A percentile compares a stretch with the other conserved stretches of the same genome.
Evolutionary conservation across 2,113 vertebrate species (phyloP).

Genomic region (Lathamus discolor): DNA sequence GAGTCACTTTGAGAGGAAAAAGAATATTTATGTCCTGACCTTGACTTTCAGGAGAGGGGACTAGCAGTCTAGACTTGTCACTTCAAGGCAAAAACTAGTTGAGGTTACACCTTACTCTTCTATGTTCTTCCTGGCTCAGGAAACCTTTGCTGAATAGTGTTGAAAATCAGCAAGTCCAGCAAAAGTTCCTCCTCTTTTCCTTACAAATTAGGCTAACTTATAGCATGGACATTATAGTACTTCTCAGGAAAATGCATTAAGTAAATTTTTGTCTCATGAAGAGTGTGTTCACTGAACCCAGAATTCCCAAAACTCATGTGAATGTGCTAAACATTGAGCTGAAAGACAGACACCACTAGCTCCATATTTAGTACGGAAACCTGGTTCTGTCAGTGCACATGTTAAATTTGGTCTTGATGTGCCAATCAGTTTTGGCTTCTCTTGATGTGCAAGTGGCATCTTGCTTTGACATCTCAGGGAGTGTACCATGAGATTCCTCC

Average conservation of each 20-base stretch:
- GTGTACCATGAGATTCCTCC: not conserved
- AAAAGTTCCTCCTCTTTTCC: not conserved
- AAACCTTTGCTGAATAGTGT: not conserved
- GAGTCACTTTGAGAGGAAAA: not conserved
- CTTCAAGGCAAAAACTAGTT: not conserved
- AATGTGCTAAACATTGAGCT: not conserved
- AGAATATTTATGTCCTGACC: not conserved
- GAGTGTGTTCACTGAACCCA: not conserved
- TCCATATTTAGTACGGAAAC: not conserved
- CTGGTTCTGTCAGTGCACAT: not conserved
- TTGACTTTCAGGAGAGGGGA: not conserved
- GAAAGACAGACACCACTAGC: not conserved
- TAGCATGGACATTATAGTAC: not conserved
- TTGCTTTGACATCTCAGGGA: not conserved
- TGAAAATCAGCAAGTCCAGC: not conserved
- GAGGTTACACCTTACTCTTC: not conserved
- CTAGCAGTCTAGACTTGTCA: not conserved
- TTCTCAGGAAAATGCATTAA: not conserved
- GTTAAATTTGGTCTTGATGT: not conserved
- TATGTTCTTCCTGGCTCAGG: not conserved
- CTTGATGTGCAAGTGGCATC: not conserved
- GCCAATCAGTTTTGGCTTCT: not conserved
- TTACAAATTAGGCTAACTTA: not conserved
- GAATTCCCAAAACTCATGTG: not conserved
- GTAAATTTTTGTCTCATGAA: not conserved